Evolutionary conservation across 2,888 invertebrate species (phyloP).

Genomic region (Xanthostigma xanthostigma): DNA sequence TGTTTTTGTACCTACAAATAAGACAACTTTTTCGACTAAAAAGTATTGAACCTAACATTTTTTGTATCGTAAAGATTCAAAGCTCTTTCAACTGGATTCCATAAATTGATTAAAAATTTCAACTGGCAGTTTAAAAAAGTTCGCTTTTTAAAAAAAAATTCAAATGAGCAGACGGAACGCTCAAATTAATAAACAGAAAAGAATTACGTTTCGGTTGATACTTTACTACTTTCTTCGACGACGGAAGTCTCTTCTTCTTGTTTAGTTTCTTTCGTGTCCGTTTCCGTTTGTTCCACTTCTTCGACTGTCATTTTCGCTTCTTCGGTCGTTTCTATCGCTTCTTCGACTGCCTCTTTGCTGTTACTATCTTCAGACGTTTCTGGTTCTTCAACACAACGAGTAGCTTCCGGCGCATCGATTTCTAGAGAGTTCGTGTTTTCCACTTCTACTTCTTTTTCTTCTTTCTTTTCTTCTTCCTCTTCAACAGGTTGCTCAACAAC

Average conservation of each 20-base stretch:
- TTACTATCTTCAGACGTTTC: background rate
- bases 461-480: slow-evolving; percentile 12
- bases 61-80: too few relatives aligned
- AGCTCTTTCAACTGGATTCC: too few relatives aligned
- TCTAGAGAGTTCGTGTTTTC: slow-evolving; percentile 7
- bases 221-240: slow-evolving; percentile 7
- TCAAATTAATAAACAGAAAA: too few relatives aligned
- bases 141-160: too few relatives aligned
- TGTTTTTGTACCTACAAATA: too few relatives aligned
- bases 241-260: slow-evolving; percentile 7
- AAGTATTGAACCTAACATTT: too few relatives aligned
- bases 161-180: too few relatives aligned
- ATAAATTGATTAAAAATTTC: too few relatives aligned
- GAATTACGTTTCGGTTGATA: too few relatives aligned
- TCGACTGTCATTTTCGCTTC: background rate
- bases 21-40: too few relatives aligned
- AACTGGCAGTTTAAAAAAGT: too few relatives aligned
- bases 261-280: slow-evolving; percentile 5
- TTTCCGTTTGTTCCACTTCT: background rate
- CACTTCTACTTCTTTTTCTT: slow-evolving; percentile 11
- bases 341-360: slow-evolving; percentile 2
- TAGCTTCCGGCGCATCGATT: too few relatives aligned
- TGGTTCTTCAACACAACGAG: background rate
- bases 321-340: slow-evolving; percentile 4
- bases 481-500: slow-evolving; percentile 18